Conservation (phyloP, 2,888 invertebrate genomes). For the Drosophila anomelani region DNA sequence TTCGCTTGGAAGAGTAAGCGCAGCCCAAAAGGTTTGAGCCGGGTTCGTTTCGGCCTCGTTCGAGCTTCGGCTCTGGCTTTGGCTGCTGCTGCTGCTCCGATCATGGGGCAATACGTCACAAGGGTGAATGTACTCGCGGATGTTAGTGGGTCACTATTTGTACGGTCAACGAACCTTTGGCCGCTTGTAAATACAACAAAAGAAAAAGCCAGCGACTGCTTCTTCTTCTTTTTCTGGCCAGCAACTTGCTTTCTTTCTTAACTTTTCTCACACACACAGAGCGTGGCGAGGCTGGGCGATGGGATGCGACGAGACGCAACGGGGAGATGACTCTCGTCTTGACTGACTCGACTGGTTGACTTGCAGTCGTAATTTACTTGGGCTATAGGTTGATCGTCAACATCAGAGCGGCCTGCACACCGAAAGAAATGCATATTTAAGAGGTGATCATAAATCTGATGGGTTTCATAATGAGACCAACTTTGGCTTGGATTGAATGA, state of each 20-base stretch:
- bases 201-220: slow-evolving; percentile 45
- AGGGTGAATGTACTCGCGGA: slow-evolving; percentile 85
- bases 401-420: slow-evolving; percentile 44
- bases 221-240: slow-evolving; percentile 55
- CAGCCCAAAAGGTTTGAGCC: slow-evolving; percentile 70
- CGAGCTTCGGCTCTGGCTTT: slow-evolving; percentile 28
- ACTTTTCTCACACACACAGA: slow-evolving; percentile 59
- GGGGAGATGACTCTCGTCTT: slow-evolving; percentile 63
- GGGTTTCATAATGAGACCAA: neutral
- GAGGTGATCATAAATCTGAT: neutral
- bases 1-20: slow-evolving; percentile 14
- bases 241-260: slow-evolving; percentile 73
- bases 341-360: slow-evolving; percentile 79
- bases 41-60: slow-evolving; percentile 66
- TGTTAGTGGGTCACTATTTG: slow-evolving; percentile 85
- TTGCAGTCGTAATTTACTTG: slow-evolving; percentile 80
- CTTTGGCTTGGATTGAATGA: neutral
- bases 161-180: slow-evolving; percentile 85
- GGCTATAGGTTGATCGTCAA: slow-evolving; percentile 80
- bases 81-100: slow-evolving; percentile 49
- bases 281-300: slow-evolving; percentile 3
- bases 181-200: slow-evolving; percentile 81
- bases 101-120: slow-evolving; percentile 84
- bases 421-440: slow-evolving; percentile 10
- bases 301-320: slow-evolving; percentile 7